These are phyloP conservation scores for Chrysolina haemoptera DNA, from an alignment of 2,888 invertebrate genomes.

Conservation along the genomic window DNA sequence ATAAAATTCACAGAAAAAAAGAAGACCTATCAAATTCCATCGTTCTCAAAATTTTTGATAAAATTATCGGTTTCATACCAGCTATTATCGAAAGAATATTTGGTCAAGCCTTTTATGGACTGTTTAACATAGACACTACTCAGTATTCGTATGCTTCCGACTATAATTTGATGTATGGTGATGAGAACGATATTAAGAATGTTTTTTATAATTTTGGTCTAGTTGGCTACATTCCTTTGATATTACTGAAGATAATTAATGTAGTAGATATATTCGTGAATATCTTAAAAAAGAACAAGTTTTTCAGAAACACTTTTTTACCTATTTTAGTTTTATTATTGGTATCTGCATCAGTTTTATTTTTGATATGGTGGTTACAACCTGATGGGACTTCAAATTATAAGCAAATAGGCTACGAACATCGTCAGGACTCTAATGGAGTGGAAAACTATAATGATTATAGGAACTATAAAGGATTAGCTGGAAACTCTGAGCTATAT, in stretches of 20 bases:
- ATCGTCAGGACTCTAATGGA: not conserved
- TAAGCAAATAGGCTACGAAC: slow-evolving; percentile 26
- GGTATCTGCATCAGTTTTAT: slow-evolving; percentile 62
- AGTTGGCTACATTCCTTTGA: slow-evolving; percentile 63
- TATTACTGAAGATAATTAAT: slow-evolving; percentile 62
- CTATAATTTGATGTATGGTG: not conserved
- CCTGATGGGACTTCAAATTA: slow-evolving; percentile 48
- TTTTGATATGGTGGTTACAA: slow-evolving; percentile 66
- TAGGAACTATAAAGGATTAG: not conserved
- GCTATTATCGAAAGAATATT: slow-evolving; percentile 59
- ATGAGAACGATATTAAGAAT: slow-evolving; percentile 27
- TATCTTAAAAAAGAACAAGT: slow-evolving; percentile 62
- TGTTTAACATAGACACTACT: slow-evolving; percentile 40
- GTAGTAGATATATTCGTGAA: slow-evolving; percentile 60
- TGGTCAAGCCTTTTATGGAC: slow-evolving; percentile 51
- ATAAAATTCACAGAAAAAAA: slow-evolving; percentile 23
- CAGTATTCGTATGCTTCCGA: slow-evolving; percentile 8
- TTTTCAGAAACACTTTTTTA: slow-evolving; percentile 64
- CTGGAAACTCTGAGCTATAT: not conserved
- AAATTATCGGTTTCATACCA: slow-evolving; percentile 60
- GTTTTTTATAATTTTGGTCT: slow-evolving; percentile 60
- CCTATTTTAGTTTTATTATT: slow-evolving; percentile 60
- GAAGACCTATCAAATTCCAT: slow-evolving; percentile 48
- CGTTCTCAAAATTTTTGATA: slow-evolving; percentile 63
- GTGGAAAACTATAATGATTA: not conserved